Percentiles rank a stretch among this genome's conserved stretches.
Conservation (phyloP, 2,113 vertebrate genomes). For the Beaufortia kweichowensis region DNA sequence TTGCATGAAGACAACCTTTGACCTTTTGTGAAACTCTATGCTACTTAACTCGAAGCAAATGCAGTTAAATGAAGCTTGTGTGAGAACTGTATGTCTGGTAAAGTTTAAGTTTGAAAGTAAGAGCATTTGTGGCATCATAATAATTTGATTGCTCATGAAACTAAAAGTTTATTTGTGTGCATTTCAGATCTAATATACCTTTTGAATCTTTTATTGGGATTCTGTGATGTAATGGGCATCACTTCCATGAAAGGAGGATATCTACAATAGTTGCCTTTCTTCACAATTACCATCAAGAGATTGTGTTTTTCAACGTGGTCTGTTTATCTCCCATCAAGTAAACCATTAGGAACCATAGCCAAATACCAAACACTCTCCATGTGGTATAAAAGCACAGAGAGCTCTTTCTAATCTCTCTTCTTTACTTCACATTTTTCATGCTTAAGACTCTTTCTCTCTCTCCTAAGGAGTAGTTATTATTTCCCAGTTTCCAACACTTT, state of each 20-base stretch:
- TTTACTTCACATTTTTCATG: neutral
- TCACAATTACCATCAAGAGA: neutral
- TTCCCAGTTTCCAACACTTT: constrained; percentile 26
- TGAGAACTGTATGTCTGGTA: neutral
- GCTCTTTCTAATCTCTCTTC: neutral
- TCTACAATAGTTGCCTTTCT: too few species aligned
- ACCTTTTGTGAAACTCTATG: neutral
- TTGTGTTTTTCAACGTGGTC: neutral
- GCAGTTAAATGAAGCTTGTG: neutral
- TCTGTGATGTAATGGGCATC: constrained; percentile 10
- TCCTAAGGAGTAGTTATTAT: constrained; percentile 19
- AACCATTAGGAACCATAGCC: constrained; percentile 17
- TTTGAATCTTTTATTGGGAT: constrained; percentile 13
- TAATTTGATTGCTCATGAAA: too few species aligned
- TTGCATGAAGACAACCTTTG: constrained; percentile 26
- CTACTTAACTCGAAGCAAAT: constrained; percentile 10
- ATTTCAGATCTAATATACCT: neutral
- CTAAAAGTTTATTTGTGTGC: too few species aligned
- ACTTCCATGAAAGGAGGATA: neutral
- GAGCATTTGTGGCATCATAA: too few species aligned
- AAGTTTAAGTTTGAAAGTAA: neutral
- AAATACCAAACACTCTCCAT: constrained; percentile 10
- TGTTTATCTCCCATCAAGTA: neutral
- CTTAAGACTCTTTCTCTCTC: neutral
- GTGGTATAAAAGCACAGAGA: constrained; percentile 34